Base-by-base conservation (phyloP, 53 echinoderm and acorn worm genomes). In the Stichopus horrens region DNA sequence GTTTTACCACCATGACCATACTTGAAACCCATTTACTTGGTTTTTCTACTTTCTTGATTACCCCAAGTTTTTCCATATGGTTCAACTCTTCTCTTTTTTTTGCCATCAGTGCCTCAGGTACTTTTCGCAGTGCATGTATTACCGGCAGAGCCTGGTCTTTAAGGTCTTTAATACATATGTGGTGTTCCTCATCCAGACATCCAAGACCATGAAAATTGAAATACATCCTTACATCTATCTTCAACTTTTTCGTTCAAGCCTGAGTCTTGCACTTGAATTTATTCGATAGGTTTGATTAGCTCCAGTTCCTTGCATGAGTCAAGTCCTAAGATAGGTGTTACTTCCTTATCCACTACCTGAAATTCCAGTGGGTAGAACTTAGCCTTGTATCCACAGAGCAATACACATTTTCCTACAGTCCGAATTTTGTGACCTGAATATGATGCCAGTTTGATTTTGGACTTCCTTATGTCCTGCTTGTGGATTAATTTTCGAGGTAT, bases 11-110 rank as follows among this genome's bases (percentile, higher is more conserved):
- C 23, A 81, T 23, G 19, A 86, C 77, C 22, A 91, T 55, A 52
- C 77, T 73, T 18, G 23, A 77, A 8, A 89, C 89, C 92, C 92
- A 92, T 56, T 89, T 67, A 13, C 86, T 88, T 5, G 83, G 85
- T 52, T 75, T 74, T 60, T 51, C 56, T 73, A 21, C 55, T 8
- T 73, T 73, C 5, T 52, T 73, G 14, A 91, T 91, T 4, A 91
- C 89, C 6, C 71, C 66, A 22, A 76, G 4, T 53, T 54, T 20
- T 77, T 76, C 84, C 88, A 91, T 83, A 53, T 66, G 76, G 7
- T 86, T 21, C 7, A 86, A 52, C 57, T 89, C 86, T 5, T 37
- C 57, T 56, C 83, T 86, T 14, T 89, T 57, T 16, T 20, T 68
- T 19, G 51, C 63, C 20, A 80, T 57, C 16, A 81, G 8, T 55